Evolutionary conservation across 1,140 invertebrate species (phyloP), one percentile per base, ranked within the genome.

Genomic region (Drosophila nikananu): DNA sequence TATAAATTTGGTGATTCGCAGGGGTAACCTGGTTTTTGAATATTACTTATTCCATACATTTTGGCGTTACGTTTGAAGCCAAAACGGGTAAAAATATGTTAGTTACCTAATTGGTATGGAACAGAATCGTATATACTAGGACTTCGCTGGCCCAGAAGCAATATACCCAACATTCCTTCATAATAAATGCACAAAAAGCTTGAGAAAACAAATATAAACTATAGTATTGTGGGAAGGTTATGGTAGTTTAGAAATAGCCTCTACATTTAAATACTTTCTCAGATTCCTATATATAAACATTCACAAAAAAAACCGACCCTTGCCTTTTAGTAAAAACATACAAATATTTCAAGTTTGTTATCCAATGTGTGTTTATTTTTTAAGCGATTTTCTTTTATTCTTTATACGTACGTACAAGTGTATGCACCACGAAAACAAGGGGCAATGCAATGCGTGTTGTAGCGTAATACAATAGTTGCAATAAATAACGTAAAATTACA

Each of bases 401-500:
- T 68, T 35, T 81, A 64, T 63, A 83, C 75, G 67, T 86, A 84
- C 54, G 64, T 63, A 62, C 63, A 65, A 62, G 27, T 25, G 15
- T 35, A 39, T 62, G 63, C 60, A 66, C 58, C 61, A 66, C 63
- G 25, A 80, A 84, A 87, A 64, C 55, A 77, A 78, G 74, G 48
- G 48, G 23, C 23, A 74, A 80, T 78, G 48, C 77, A 90, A 86
- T 80, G 86, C 81, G 54, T 80, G 46, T 80, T 80, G 49, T 80
- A 77, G 75, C 57, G 68, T 90, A 90, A 63, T 82, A 90, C 75
- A 82, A 59, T 86, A 86, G 84, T 86, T 90, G 86, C 86, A 90
- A 90, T 90, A 90, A 90, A 90, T 90, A 90, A 90, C 75, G 75
- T 90, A 90, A 87, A 90, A 90, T 86, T 90, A 90, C 75, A 90